These are phyloP conservation scores for Hyperopisus bebe DNA, from an alignment of 2,113 vertebrate species.

Conservation along the genomic window DNA sequence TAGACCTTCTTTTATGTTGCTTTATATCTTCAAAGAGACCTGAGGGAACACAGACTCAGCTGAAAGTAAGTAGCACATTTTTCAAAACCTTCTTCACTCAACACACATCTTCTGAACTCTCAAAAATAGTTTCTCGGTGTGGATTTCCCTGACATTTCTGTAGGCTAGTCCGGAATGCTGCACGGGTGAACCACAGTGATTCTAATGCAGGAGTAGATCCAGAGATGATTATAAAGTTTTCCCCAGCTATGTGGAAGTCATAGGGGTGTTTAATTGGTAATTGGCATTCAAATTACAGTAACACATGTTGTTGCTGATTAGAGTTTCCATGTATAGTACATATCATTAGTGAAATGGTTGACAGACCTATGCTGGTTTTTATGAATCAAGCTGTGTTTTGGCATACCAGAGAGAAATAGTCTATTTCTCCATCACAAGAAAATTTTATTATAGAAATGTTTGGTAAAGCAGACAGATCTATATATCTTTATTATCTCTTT, in stretches of 20 bases:
- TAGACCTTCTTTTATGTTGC: neutral
- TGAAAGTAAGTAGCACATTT: neutral
- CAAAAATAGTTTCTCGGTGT: neutral
- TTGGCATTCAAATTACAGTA: conserved; percentile 6
- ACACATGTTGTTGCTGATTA: conserved; percentile 1
- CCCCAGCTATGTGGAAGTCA: neutral
- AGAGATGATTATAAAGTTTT: conserved; percentile 1
- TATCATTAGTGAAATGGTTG: neutral
- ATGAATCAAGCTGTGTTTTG: neutral
- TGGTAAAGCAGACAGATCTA: neutral
- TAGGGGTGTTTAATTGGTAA: conserved; percentile 3
- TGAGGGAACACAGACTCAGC: neutral
- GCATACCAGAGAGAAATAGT: neutral
- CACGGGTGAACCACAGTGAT: neutral
- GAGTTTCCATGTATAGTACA: conserved; percentile 3
- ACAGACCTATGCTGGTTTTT: neutral
- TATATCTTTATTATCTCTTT: neutral
- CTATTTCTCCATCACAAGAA: neutral
- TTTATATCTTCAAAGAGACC: neutral
- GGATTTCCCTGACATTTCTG: conserved; percentile 1
- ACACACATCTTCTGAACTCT: neutral
- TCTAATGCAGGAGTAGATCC: neutral
- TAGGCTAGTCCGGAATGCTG: neutral
- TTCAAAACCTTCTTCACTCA: neutral
- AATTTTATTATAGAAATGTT: neutral